Evolutionary conservation across 2,888 invertebrate species (phyloP), one percentile per base, ranked within the genome.

Genomic region (Molorchus minor): DNA sequence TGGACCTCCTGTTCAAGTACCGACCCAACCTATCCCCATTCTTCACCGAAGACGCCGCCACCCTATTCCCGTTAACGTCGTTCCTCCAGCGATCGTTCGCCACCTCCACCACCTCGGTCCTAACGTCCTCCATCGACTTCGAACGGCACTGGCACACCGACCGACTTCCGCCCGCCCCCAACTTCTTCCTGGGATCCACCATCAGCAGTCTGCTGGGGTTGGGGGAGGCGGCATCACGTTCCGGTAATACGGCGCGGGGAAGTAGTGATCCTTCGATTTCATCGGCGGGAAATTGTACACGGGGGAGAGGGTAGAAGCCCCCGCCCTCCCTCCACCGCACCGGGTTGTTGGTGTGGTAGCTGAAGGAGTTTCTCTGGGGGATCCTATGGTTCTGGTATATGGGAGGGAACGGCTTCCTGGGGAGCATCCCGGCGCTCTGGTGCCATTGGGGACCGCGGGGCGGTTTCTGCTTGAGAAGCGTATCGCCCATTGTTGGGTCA

Each of bases 71-170:
- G 69, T 87, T 87, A 71, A 86, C 85, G 59, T 87, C 87, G 61
- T 84, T 85, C 64, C 87, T 86, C 87, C 87, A 88, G 55, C 75
- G 73, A 5, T 71, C 67, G 19, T 67, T 64, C 52, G 56, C 69
- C 7, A 62, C 64, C 13, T 73, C 62, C 62, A 83, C 83, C 56
- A 84, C 83, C 43, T 88, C 83, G 58, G 88, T 88, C 16, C 87
- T 85, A 10, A 90, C 88, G 73, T 91, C 90, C 72, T 91, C 91
- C 78, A 91, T 82, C 1, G 90, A 90, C 54, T 88, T 85, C 12
- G 90, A 89, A 15, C 58, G 56, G 29, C 59, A 63, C 25, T 87
- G 86, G 70, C 88, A 88, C 65, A 80, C 82, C 5, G 65, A 59
- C 16, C 29, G 56, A 3, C 51, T 58, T 46, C 61, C 38, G 5